Base-by-base conservation (phyloP, 64 coral and sea anemone genomes). In the Acropora tenuis region DNA sequence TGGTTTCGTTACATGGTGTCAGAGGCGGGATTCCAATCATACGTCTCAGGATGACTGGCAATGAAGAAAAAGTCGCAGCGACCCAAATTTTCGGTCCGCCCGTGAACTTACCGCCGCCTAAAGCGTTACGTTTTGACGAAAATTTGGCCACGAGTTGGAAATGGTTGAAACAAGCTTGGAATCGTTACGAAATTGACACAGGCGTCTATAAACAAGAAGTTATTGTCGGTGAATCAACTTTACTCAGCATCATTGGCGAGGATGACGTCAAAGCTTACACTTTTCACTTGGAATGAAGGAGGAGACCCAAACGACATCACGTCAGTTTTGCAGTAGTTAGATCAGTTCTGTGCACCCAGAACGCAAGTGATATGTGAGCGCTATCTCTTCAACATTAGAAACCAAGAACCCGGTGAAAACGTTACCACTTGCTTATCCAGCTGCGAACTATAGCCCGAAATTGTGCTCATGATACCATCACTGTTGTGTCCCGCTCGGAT, bases 241-340 rank as follows among this genome's bases (percentile, higher is more conserved):
- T 66, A 57, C 50, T 83, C 3, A 83, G 57, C 40, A 41, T 59
- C 30, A 83, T 83, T 1, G 49, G 80, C 19, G 81, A 84, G 72
- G 84, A 87, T 40, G 84, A 69, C 7, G 66, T 53, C 47, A 75
- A 74, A 87, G 72, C 84, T 18, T 40, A 87, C 46, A 87, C 84
- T 30, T 20, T 87, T 87, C 30, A 63, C 59, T 63, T 63, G 59
- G 59, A 63, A 63, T 2, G 8, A 10, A 13, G 59, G 15, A 76
- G 71, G 77, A 88, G 49, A 76, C 72, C 10, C 15, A 47, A 43
- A 75, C 11, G 30, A 87, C 72, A 87, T 87, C 17, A 44, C n/a
- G 1, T 40, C 17, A 6, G 81, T 84, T 43, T n/a, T 84, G 16
- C 30, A 84, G 19, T 50, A 78, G 76, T 78, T 46, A 45, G 76